Conservation (phyloP, 35 echinoderm and acorn worm genomes). For the Lytechinus pictus region DNA sequence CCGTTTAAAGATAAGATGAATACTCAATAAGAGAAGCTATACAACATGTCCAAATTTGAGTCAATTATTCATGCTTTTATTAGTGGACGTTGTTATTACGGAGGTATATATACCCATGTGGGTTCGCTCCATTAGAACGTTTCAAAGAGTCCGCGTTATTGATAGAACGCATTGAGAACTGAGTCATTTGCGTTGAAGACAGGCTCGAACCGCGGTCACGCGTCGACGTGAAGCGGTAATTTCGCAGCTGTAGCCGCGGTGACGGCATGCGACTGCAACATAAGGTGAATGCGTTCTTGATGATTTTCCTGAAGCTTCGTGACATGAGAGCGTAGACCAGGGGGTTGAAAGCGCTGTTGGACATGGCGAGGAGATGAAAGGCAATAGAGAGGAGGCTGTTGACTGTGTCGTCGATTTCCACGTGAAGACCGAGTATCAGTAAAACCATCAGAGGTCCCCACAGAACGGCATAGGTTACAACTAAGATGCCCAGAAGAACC, state of each 20-base stretch:
- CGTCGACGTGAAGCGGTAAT: not conserved
- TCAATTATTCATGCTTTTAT: not conserved
- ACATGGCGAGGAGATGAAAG: constrained; percentile 56
- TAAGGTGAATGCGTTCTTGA: constrained; percentile 38
- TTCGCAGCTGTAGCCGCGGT: not conserved
- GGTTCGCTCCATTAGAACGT: constrained; percentile 7
- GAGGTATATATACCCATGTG: constrained; percentile 12
- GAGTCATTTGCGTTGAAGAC: not conserved
- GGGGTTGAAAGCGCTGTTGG: constrained; percentile 84
- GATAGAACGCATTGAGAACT: constrained; percentile 10
- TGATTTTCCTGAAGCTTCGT: constrained; percentile 74
- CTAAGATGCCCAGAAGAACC: constrained; percentile 66
- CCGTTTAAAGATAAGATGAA: not conserved
- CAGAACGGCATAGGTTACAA: constrained; percentile 68
- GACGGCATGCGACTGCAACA: constrained; percentile 5
- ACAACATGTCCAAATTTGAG: not conserved
- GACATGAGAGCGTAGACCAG: constrained; percentile 93
- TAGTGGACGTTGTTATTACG: constrained; percentile 1
- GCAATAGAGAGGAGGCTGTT: constrained; percentile 34
- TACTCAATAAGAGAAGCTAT: not conserved
- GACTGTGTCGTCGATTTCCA: not conserved
- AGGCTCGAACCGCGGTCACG: constrained; percentile 23
- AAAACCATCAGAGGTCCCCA: constrained; percentile 72
- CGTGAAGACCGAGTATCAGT: constrained; percentile 17
- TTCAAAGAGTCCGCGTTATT: constrained; percentile 11